Conservation (phyloP, 2,888 invertebrate species). For the Frankliniella intonsa region DNA sequence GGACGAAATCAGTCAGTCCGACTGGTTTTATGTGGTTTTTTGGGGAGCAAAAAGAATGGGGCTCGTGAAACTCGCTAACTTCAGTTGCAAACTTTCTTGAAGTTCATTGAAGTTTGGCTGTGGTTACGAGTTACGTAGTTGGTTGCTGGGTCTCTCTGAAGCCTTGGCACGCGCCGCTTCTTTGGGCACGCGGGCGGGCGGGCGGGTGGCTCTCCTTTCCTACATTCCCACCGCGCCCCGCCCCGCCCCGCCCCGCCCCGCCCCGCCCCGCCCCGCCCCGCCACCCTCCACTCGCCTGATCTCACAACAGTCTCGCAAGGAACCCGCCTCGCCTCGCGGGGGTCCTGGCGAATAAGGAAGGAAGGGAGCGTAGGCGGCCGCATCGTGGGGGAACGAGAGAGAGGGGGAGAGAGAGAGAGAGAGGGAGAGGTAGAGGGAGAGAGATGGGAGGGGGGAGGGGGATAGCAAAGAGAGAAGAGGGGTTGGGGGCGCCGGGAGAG, state of each 20-base stretch:
- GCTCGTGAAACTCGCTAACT: too few relatives aligned
- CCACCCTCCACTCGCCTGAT: not conserved
- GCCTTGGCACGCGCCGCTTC: too few relatives aligned
- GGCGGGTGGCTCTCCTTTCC: not conserved
- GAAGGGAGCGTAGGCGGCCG: not conserved
- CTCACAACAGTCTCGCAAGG: not conserved
- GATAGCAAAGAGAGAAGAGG: not conserved
- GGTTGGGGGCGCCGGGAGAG: not conserved
- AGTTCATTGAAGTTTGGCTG: too few relatives aligned
- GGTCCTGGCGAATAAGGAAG: slow-evolving; percentile 13
- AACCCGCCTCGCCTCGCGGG: not conserved
- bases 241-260: not conserved
- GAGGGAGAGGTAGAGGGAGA: not conserved
- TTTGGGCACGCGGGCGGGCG: not conserved
- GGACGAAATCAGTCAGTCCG: too few relatives aligned
- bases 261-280: not conserved
- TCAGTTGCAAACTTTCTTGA: too few relatives aligned
- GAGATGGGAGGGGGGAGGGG: not conserved
- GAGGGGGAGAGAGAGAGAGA: not conserved
- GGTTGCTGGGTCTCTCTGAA: too few relatives aligned
- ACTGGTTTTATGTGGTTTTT: too few relatives aligned
- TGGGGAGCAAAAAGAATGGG: too few relatives aligned
- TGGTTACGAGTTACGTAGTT: too few relatives aligned
- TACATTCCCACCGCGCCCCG: not conserved
- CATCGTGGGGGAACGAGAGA: too few relatives aligned